Percentiles rank a stretch among this genome's conserved stretches.
Conservation (phyloP, 2,888 invertebrate species). For the Diarsia rubi region DNA sequence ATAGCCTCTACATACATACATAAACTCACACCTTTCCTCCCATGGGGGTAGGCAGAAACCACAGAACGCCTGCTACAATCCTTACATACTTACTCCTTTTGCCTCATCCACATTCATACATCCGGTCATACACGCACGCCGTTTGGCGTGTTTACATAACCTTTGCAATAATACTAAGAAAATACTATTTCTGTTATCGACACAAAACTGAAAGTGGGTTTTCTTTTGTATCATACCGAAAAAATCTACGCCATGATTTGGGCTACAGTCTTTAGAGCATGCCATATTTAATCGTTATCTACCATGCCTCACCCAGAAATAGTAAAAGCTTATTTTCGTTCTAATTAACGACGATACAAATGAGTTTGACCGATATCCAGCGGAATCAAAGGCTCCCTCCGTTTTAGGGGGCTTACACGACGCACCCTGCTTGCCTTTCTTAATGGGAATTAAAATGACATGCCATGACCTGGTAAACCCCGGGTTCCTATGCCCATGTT, state of each 20-base stretch:
- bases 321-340: constrained; percentile 14
- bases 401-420: constrained; percentile 30
- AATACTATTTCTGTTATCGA: background rate
- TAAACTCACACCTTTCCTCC: too few species aligned
- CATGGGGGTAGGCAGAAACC: too few species aligned
- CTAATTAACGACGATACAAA: constrained; percentile 39
- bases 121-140: too few species aligned
- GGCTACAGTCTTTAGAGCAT: background rate
- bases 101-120: too few species aligned
- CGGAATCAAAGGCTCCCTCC: constrained; percentile 43
- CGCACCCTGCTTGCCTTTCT: constrained; percentile 38
- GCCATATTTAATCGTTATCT: background rate
- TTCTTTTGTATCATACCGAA: background rate
- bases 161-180: too few species aligned
- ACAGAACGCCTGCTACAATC: too few species aligned
- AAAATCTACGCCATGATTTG: background rate
- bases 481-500: background rate
- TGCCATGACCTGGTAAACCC: constrained; percentile 40
- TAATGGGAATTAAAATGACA: constrained; percentile 44
- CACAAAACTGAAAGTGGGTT: background rate
- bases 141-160: too few species aligned
- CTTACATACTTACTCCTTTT: too few species aligned
- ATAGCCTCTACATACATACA: too few species aligned
- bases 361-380: constrained; percentile 45
- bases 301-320: constrained; percentile 16